Conservation (phyloP, 1,140 invertebrate species). For the Bombus sylvicola region DNA sequence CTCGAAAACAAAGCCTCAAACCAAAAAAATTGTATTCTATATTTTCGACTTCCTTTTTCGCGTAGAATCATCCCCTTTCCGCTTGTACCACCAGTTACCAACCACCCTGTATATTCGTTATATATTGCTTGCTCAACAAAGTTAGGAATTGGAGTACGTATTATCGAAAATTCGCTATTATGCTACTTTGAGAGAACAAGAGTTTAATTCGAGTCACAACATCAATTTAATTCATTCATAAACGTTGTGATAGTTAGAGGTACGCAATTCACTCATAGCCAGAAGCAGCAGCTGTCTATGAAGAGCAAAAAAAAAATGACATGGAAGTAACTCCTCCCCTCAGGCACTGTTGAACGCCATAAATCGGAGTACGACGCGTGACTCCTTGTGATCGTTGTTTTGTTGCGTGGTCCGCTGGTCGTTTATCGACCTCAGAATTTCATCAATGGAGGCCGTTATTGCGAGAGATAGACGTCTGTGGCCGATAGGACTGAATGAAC, state of each 20-base stretch:
- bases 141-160: no score
- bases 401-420: conserved; percentile 4
- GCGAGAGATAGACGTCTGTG: conserved; percentile 12
- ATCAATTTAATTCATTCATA: background rate
- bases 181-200: background rate
- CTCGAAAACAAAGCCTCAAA: no score
- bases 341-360: background rate
- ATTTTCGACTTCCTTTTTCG: no score
- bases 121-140: no score
- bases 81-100: no score
- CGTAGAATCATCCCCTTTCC: no score
- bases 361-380: conserved; percentile 5
- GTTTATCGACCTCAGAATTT: conserved; percentile 30
- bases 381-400: conserved; percentile 11
- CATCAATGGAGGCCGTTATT: conserved; percentile 35
- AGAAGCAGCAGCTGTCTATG: conserved; percentile 15
- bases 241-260: background rate
- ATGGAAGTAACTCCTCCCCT: background rate
- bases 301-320: background rate
- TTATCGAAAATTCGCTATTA: no score
- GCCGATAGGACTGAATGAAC: conserved; percentile 26
- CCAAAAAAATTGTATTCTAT: no score
- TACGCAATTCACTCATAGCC: background rate
- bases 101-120: no score
- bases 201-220: background rate